Conservation (phyloP, 1,140 invertebrate genomes). For the Helicorthomorpha holstii region DNA sequence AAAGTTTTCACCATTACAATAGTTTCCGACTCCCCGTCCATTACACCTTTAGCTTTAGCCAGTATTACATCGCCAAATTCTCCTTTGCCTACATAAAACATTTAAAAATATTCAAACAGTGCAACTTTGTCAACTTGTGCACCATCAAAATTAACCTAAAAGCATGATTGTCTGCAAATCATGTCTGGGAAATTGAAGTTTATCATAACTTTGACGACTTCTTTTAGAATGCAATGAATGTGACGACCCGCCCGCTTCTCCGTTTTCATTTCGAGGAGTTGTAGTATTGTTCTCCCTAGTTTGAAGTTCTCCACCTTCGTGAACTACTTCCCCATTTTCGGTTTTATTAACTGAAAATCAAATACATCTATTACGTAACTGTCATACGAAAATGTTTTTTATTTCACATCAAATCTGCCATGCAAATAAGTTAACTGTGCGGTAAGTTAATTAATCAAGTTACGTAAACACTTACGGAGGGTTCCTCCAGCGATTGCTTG, state of each 20-base stretch:
- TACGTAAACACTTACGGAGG: neutral
- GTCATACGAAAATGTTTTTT: too few relatives aligned
- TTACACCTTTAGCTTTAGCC: constrained; percentile 37
- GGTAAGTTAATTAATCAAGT: too few relatives aligned
- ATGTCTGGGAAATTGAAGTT: constrained; percentile 48
- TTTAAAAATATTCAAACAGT: neutral
- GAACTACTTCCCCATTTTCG: constrained; percentile 39
- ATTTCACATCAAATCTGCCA: too few relatives aligned
- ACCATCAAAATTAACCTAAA: constrained; percentile 32
- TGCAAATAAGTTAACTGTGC: too few relatives aligned
- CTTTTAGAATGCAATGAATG: constrained; percentile 36
- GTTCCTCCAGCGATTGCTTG: constrained; percentile 30
- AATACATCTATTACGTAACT: neutral
- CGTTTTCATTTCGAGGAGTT: constrained; percentile 48
- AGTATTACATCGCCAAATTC: constrained; percentile 80
- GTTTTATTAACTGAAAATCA: constrained; percentile 13
- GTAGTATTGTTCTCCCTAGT: too few relatives aligned
- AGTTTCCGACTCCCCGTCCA: constrained; percentile 25
- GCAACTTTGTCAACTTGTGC: neutral
- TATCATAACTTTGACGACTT: constrained; percentile 46
- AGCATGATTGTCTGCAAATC: constrained; percentile 62
- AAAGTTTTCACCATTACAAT: constrained; percentile 54
- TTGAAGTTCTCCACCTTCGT: constrained; percentile 22
- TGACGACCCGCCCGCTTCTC: constrained; percentile 45
- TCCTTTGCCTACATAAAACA: constrained; percentile 45